Percentiles rank a stretch among this genome's conserved stretches.
These are phyloP conservation scores for Dioctria rufipes DNA, from an alignment of 2,888 invertebrate genomes.

Conservation along the genomic window DNA sequence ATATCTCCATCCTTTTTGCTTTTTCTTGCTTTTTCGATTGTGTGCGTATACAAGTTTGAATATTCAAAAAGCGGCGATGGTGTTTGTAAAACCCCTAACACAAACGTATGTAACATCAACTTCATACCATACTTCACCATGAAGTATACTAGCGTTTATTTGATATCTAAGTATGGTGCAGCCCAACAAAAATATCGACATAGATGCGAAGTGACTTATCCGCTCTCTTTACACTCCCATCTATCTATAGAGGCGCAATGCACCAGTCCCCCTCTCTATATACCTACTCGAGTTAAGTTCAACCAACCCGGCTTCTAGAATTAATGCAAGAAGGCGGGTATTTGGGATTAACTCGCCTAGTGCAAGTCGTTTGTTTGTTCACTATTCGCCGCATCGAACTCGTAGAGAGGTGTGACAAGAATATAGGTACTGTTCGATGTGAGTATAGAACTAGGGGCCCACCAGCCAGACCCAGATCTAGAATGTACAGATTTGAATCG, in stretches of 20 bases:
- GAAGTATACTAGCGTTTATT: neutral
- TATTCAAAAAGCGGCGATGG: neutral
- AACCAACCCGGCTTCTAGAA: constrained; percentile 10
- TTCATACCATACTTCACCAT: neutral
- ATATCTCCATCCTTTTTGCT: neutral
- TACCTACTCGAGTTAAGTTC: neutral
- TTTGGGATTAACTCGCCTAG: constrained; percentile 16
- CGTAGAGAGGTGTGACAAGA: constrained; percentile 26
- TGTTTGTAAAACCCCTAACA: too few relatives aligned
- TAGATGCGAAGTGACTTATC: neutral
- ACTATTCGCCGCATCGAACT: constrained; percentile 8
- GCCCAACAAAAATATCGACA: constrained; percentile 3
- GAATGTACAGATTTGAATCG: constrained; percentile 16
- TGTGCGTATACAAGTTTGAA: neutral
- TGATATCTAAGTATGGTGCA: constrained; percentile 16
- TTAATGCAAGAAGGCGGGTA: constrained; percentile 43
- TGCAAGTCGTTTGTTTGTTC: constrained; percentile 32
- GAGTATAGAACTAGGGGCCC: neutral
- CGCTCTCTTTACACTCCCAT: constrained; percentile 5
- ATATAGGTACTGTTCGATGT: neutral
- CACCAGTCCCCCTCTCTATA: constrained; percentile 16
- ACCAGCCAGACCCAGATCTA: neutral
- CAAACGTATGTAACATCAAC: neutral
- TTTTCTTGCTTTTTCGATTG: constrained; percentile 5
- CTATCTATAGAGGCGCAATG: constrained; percentile 2